Evolutionary conservation across 2,797 vertebrate genomes (phyloP).

Genomic region (Acanthurus lineatus): DNA sequence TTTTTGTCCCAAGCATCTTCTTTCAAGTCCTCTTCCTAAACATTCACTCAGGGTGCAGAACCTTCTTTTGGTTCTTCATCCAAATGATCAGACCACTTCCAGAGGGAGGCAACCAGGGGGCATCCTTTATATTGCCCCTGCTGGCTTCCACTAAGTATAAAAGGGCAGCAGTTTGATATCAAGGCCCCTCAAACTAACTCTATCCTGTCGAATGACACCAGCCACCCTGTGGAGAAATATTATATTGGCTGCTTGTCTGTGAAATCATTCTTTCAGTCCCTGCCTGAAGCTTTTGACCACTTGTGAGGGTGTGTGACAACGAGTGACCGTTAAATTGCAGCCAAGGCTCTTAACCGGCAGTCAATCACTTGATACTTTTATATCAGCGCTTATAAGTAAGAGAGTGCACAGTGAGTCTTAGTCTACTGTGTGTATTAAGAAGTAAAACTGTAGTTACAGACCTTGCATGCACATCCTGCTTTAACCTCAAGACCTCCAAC

Average conservation of each 20-base stretch:
- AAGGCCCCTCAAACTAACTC: constrained; percentile 14
- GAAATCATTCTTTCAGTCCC: constrained; percentile 53
- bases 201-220: constrained; percentile 13
- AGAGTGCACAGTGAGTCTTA: not conserved
- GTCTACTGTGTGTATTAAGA: constrained; percentile 8
- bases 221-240: constrained; percentile 42
- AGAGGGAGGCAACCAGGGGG: constrained; percentile 1
- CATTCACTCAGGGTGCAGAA: not conserved
- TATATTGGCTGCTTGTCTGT: constrained; percentile 47
- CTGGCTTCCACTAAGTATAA: constrained; percentile 15
- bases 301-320: not conserved
- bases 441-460: not conserved
- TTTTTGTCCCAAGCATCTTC: not conserved
- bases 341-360: constrained; percentile 25
- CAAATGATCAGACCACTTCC: constrained; percentile 5
- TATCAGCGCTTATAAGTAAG: not conserved
- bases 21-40: constrained; percentile 1
- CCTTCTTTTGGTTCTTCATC: not conserved
- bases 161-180: constrained; percentile 37
- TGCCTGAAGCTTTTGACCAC: constrained; percentile 35
- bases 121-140: constrained; percentile 4
- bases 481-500: not conserved
- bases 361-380: constrained; percentile 1
- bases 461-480: not conserved
- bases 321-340: constrained; percentile 34